These are phyloP conservation scores for Opisthocomus hoazin DNA, from an alignment of 2,113 vertebrate genomes.

Conservation along the genomic window DNA sequence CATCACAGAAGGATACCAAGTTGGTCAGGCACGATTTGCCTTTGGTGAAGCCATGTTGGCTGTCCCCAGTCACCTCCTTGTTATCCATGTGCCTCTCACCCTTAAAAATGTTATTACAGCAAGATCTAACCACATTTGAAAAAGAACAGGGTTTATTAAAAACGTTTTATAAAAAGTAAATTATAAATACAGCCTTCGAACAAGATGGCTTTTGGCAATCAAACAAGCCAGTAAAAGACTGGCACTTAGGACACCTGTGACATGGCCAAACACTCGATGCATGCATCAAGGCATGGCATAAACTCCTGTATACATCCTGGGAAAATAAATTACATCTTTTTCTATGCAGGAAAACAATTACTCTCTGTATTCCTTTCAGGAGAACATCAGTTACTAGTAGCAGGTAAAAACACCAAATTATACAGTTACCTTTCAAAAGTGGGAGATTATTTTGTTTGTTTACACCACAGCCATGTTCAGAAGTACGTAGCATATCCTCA, in stretches of 20 bases:
- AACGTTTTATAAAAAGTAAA: neutral
- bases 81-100: no score
- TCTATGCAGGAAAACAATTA: neutral
- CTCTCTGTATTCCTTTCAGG: neutral
- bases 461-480: neutral
- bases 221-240: neutral
- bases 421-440: neutral
- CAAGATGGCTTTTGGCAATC: neutral
- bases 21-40: no score
- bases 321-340: neutral
- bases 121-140: neutral
- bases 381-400: neutral
- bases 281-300: neutral
- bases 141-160: constrained; percentile 14
- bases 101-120: neutral
- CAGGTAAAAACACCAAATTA: neutral
- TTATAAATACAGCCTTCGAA: neutral
- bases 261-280: neutral
- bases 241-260: neutral
- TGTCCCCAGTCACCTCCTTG: no score
- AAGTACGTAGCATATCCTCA: neutral
- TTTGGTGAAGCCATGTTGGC: no score
- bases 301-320: neutral
- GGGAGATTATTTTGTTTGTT: neutral
- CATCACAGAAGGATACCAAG: no score